Evolutionary conservation across 2,888 invertebrate species (phyloP), one percentile per base, ranked within the genome.

Genomic region (Agriopis leucophaearia): DNA sequence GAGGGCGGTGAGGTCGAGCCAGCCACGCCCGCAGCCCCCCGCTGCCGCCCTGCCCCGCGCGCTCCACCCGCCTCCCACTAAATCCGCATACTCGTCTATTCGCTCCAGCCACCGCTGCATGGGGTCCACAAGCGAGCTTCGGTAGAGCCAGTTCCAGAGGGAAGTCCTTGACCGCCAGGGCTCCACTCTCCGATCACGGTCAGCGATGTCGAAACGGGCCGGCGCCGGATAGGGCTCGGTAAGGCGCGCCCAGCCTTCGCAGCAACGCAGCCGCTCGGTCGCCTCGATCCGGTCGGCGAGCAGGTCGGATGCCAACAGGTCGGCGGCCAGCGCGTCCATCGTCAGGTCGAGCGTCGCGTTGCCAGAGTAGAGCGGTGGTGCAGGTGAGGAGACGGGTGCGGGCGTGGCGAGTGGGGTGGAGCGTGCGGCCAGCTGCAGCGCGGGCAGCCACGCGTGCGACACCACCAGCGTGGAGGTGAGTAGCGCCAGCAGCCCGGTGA

Each of bases 61-160:
- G 42, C 44, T 59, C 7, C 56, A 71, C 57, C 8, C 57, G 54
- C 55, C 57, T 45, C 66, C 71, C 45, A 63, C 56, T 65, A 68
- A 77, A 64, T 85, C 86, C 8, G 86, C 81, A 69, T 86, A 87
- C 70, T 87, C 81, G 40, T 84, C 78, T 8, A 90, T 73, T 64
- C 82, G 80, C 66, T 88, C 90, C 67, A 92, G 77, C 93, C 92
- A 93, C 36, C 90, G 82, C 74, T 84, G 91, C 87, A 90, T 71
- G 5, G 92, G 92, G 63, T 85, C 81, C 12, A 89, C 83, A 2
- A 89, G 78, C 27, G 92, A 85, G 76, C 88, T 88, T 72, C 86
- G 88, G 75, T 90, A 90, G 72, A 90, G 72, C 89, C 91, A 88
- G 78, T 85, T 83, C 56, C 88, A 75, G 27, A 86, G 81, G 9